Conservation (phyloP, 2,113 vertebrate species). For the Anarhynchus alexandrinus region DNA sequence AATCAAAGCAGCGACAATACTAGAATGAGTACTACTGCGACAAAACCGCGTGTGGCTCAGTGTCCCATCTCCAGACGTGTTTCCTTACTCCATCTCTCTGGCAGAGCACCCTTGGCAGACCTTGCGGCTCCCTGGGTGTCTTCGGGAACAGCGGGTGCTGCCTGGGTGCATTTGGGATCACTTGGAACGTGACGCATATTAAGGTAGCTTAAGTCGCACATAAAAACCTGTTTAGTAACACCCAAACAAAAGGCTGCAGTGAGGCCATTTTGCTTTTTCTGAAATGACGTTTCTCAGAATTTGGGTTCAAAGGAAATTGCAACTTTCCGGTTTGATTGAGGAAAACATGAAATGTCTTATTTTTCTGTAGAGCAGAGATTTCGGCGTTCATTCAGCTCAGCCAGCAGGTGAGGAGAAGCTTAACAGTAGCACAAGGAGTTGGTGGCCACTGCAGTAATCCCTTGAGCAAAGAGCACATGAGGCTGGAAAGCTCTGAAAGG, state of each 20-base stretch:
- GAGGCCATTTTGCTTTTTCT: background rate
- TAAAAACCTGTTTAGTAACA: background rate
- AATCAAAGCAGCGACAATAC: background rate
- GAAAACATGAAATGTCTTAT: conserved; percentile 30
- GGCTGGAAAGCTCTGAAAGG: conserved; percentile 35
- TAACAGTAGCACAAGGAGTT: background rate
- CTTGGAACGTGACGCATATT: background rate
- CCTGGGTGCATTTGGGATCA: background rate
- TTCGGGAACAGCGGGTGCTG: background rate
- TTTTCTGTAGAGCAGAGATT: conserved; percentile 36
- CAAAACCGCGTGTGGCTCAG: background rate
- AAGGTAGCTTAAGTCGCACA: background rate
- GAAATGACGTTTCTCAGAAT: conserved; percentile 19
- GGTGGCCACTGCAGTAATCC: background rate
- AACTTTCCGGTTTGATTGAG: conserved; percentile 46
- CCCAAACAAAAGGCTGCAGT: conserved; percentile 14
- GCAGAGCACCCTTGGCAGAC: background rate
- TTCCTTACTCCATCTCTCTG: background rate
- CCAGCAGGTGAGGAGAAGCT: conserved; percentile 43
- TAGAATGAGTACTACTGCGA: background rate
- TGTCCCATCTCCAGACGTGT: background rate
- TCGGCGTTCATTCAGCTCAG: background rate
- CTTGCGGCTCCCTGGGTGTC: accelerated
- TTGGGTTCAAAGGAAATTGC: conserved; percentile 41
- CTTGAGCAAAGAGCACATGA: conserved; percentile 45